A percentile compares a stretch with the other conserved stretches of the same genome.
Evolutionary conservation across 2,797 vertebrate genomes (phyloP).

Genomic region (Menidia menidia): DNA sequence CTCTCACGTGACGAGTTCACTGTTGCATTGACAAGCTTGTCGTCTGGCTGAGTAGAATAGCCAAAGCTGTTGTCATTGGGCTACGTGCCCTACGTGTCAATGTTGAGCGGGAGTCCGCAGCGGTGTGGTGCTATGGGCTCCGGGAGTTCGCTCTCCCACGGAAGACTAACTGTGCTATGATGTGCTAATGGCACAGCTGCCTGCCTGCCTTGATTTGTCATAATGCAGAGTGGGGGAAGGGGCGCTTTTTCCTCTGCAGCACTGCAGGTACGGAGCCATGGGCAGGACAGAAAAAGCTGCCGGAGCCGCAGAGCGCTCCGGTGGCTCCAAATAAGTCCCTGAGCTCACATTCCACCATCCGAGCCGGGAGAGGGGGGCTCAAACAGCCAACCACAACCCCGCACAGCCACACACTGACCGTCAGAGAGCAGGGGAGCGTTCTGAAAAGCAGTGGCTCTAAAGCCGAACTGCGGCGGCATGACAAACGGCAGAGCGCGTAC

Average conservation of each 20-base stretch:
- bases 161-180: conserved; percentile 77
- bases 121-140: conserved; percentile 31
- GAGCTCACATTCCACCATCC: conserved; percentile 43
- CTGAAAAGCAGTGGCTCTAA: conserved; percentile 39
- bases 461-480: conserved; percentile 52
- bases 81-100: conserved; percentile 33
- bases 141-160: conserved; percentile 57
- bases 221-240: conserved; percentile 91
- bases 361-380: conserved; percentile 30
- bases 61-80: conserved; percentile 25
- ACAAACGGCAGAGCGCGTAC: conserved; percentile 54
- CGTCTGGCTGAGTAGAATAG: conserved; percentile 40
- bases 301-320: conserved; percentile 69
- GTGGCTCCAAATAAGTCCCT: conserved; percentile 46
- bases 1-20: conserved; percentile 11
- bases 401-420: conserved; percentile 39
- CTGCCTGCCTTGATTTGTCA: conserved; percentile 92
- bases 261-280: conserved; percentile 89
- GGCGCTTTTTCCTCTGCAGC: conserved; percentile 87
- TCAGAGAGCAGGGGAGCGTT: conserved; percentile 35
- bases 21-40: conserved; percentile 16
- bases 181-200: conserved; percentile 86
- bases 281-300: conserved; percentile 81
- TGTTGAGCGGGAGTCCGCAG: conserved; percentile 38
- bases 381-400: conserved; percentile 37